Evolutionary conservation across 2,888 invertebrate species (phyloP).

Genomic region (Megaustenia siamemsis): DNA sequence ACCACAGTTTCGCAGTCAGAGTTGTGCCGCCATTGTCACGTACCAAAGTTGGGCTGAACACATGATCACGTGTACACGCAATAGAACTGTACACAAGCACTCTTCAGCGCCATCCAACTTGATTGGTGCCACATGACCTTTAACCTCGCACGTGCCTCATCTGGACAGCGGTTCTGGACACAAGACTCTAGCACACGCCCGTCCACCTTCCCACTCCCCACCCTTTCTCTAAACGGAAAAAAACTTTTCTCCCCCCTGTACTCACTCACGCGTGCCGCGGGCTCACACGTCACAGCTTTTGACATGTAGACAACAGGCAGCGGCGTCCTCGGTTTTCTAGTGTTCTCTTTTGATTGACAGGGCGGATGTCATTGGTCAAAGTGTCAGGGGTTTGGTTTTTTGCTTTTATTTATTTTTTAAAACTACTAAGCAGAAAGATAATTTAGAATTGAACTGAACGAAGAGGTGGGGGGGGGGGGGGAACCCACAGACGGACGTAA

Average conservation of each 20-base stretch:
- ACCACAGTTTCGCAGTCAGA: too few relatives aligned
- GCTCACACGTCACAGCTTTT: constrained; percentile 39
- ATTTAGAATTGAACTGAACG: too few relatives aligned
- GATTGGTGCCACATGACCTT: constrained; percentile 50
- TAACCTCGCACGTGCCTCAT: constrained; percentile 39
- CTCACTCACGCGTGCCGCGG: constrained; percentile 29
- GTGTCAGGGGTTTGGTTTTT: neutral
- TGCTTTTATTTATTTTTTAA: neutral
- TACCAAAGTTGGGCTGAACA: neutral
- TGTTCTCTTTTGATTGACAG: constrained; percentile 8
- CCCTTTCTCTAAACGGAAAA: neutral
- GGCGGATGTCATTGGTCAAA: constrained; percentile 19
- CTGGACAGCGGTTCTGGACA: constrained; percentile 17
- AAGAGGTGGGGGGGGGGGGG: too few relatives aligned
- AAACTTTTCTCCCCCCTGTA: neutral
- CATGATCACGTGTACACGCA: constrained; percentile 23
- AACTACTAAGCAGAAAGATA: neutral
- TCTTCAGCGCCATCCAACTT: constrained; percentile 24
- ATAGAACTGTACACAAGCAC: constrained; percentile 38
- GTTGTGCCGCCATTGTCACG: constrained; percentile 11
- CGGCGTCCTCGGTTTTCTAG: neutral
- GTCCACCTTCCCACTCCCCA: neutral
- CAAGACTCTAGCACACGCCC: constrained; percentile 38
- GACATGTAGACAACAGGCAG: constrained; percentile 40
- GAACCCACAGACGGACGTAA: too few relatives aligned